A percentile compares a stretch with the other conserved stretches of the same genome.
phyloP scores from a whole-genome alignment of 1,140 invertebrate species.

The Platyura marginata region DNA sequence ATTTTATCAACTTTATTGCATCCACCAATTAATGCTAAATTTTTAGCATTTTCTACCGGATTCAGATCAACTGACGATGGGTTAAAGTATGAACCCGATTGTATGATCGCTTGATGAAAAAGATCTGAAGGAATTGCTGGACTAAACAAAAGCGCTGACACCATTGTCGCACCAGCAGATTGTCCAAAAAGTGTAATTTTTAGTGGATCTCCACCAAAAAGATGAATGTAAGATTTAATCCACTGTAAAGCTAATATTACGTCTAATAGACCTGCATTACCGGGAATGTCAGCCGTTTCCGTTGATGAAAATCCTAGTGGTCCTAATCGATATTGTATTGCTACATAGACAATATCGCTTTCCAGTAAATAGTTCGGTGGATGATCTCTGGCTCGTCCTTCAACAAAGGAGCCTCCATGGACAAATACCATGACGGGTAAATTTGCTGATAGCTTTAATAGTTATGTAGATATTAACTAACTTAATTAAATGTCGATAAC shows the following conservation, averaged over 20 bases:
- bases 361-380: conserved; percentile 24
- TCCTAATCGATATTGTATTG: too few relatives aligned
- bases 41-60: conserved; percentile 9
- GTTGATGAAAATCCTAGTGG: conserved; percentile 35
- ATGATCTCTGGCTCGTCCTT: conserved; percentile 15
- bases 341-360: conserved; percentile 27
- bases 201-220: conserved; percentile 45
- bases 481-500: too few relatives aligned
- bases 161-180: conserved; percentile 11
- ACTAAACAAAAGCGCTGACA: not conserved
- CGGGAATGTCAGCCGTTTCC: conserved; percentile 32
- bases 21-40: conserved; percentile 11
- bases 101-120: conserved; percentile 18
- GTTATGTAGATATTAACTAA: too few relatives aligned
- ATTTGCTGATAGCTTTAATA: too few relatives aligned
- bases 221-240: conserved; percentile 40
- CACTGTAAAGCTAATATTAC: conserved; percentile 38
- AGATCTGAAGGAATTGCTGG: conserved; percentile 2
- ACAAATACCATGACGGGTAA: conserved; percentile 22
- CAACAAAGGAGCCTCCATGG: conserved; percentile 22
- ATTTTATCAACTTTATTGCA: conserved; percentile 9
- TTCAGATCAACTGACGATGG: conserved; percentile 12
- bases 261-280: conserved; percentile 48
- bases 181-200: conserved; percentile 40
- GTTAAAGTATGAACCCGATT: conserved; percentile 19